Conservation (phyloP, 1,140 invertebrate genomes). For the Conus betulinus region DNA sequence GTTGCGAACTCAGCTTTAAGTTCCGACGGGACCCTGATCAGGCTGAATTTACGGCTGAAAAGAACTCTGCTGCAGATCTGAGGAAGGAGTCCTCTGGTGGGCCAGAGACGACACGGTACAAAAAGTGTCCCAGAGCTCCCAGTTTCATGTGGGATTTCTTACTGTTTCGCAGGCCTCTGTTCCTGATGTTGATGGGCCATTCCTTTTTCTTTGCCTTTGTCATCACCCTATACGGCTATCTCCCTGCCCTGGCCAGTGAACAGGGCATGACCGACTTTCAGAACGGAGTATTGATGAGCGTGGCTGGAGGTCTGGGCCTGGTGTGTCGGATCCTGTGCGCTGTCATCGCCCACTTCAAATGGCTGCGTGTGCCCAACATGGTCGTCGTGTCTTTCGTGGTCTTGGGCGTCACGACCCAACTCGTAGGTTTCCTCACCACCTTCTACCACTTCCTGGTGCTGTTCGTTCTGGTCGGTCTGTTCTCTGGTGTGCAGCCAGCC, state of each 20-base stretch:
- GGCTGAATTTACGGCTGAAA: too few relatives aligned
- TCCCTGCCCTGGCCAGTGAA: constrained; percentile 13
- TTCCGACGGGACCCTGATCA: too few relatives aligned
- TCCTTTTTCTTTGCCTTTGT: not conserved
- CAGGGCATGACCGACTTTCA: not conserved
- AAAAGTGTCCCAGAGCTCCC: not conserved
- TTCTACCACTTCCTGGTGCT: constrained; percentile 19
- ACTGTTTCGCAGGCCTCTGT: constrained; percentile 1
- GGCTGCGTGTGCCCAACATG: not conserved
- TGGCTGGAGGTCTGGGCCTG: constrained; percentile 15
- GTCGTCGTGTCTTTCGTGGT: not conserved
- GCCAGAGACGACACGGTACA: not conserved
- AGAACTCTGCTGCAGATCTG: too few relatives aligned
- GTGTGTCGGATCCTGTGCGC: not conserved
- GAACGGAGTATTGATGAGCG: constrained; percentile 7
- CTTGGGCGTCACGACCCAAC: not conserved
- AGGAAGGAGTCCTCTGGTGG: too few relatives aligned
- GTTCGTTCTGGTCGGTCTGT: not conserved
- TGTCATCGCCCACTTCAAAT: constrained; percentile 9
- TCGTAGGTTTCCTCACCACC: constrained; percentile 10
- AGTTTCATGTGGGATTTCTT: constrained; percentile 3
- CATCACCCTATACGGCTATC: not conserved
- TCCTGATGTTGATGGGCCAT: constrained; percentile 11
- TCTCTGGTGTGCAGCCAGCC: not conserved
- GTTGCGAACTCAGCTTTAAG: too few relatives aligned